Evolutionary conservation across 2,888 invertebrate species (phyloP).

Genomic region (Rhagonycha fulva): DNA sequence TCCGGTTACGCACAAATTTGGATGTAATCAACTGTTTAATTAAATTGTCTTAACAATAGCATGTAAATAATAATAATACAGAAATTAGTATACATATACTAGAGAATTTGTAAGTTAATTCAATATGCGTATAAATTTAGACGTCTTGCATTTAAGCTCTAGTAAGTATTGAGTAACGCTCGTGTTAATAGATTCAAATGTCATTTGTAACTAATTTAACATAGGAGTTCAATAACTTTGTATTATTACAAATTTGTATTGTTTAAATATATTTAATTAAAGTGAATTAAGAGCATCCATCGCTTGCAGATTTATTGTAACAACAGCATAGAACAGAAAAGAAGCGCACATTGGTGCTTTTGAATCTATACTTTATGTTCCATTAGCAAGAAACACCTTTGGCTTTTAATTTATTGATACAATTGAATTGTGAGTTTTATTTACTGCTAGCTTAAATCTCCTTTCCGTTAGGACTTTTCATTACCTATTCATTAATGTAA

Average conservation of each 20-base stretch:
- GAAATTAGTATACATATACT: background rate
- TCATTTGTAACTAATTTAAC: background rate
- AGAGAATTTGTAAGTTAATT: background rate
- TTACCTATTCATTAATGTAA: background rate
- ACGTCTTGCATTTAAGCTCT: background rate
- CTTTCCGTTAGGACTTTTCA: background rate
- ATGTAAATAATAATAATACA: background rate
- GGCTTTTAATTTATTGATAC: background rate
- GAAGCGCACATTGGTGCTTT: background rate
- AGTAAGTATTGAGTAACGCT: background rate
- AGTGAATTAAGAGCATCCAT: background rate
- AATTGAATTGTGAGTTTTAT: background rate
- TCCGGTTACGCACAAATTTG: background rate
- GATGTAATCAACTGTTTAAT: background rate
- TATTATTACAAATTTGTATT: background rate
- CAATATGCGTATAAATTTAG: background rate
- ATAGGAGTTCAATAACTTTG: background rate
- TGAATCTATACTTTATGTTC: background rate
- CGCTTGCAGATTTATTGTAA: background rate
- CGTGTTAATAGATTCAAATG: background rate
- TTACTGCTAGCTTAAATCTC: background rate
- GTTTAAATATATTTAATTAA: background rate
- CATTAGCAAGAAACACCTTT: background rate
- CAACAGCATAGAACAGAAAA: background rate
- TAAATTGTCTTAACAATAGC: background rate